Percentiles rank a stretch among this genome's conserved stretches.
phyloP scores from a whole-genome alignment of 1,140 invertebrate genomes.

The Procambarus clarkii region DNA sequence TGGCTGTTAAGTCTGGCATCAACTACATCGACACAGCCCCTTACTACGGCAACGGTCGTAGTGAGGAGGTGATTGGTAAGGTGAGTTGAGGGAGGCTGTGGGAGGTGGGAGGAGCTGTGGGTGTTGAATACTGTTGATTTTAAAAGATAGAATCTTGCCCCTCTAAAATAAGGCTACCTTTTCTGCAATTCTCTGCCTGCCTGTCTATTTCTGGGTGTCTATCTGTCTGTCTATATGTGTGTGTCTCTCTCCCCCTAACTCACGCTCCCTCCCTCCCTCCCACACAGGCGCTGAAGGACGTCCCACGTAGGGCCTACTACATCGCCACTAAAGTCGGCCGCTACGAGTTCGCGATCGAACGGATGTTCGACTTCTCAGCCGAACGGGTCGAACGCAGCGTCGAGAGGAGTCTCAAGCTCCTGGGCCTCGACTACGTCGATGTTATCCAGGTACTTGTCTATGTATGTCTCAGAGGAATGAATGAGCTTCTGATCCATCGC shows the following conservation, averaged over 20 bases:
- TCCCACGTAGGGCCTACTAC: constrained; percentile 90
- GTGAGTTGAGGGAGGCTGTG: constrained; percentile 76
- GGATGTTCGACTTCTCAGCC: constrained; percentile 92
- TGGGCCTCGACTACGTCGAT: constrained; percentile 91
- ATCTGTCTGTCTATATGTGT: not conserved
- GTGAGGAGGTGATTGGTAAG: constrained; percentile 87
- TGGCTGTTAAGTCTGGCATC: constrained; percentile 86
- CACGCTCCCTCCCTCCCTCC: not conserved
- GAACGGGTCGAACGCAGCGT: constrained; percentile 85
- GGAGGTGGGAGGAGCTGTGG: not conserved
- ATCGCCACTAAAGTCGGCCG: constrained; percentile 95
- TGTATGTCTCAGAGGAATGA: too few species aligned
- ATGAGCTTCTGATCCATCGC: too few species aligned
- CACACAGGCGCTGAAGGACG: constrained; percentile 82
- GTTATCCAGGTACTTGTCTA: constrained; percentile 84
- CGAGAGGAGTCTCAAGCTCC: constrained; percentile 84
- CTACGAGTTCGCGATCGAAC: constrained; percentile 89
- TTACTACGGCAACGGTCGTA: constrained; percentile 86
- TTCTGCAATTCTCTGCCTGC: not conserved
- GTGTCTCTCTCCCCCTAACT: not conserved
- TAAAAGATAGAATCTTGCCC: too few species aligned
- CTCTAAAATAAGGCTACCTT: too few species aligned
- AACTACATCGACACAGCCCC: constrained; percentile 95
- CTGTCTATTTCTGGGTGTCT: not conserved
- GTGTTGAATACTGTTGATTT: too few species aligned